phyloP scores from a whole-genome alignment of 2,113 vertebrate species.

The Hystrix brachyura region DNA sequence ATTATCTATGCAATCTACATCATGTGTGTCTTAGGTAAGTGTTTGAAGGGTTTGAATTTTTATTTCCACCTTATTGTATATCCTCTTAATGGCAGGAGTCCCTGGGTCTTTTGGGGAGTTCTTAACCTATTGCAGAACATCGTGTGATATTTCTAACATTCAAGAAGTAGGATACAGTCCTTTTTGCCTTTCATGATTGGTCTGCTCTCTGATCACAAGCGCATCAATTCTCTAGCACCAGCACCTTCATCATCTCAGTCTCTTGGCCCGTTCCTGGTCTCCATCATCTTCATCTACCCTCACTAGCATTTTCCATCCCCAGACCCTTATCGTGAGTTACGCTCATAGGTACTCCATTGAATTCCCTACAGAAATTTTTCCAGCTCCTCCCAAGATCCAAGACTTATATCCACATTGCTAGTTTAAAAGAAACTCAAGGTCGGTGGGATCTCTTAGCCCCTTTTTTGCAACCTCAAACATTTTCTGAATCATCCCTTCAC shows the following conservation, averaged over 20 bases:
- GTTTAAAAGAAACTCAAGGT: neutral
- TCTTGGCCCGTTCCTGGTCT: neutral
- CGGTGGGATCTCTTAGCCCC: neutral
- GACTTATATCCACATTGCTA: neutral
- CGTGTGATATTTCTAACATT: neutral
- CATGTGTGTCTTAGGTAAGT: neutral
- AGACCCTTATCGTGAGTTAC: neutral
- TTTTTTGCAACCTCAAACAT: neutral
- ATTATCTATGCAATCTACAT: neutral
- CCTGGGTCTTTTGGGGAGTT: neutral
- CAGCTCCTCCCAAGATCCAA: neutral
- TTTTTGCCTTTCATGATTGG: fast-evolving
- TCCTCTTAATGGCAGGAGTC: neutral
- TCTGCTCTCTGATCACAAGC: neutral
- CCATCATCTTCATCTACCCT: neutral
- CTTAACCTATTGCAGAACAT: neutral
- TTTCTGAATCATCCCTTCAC: neutral
- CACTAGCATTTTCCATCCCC: neutral
- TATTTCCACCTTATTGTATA: neutral
- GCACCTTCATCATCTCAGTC: neutral
- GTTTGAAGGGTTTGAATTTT: neutral
- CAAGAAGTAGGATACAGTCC: neutral
- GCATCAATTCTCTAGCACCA: neutral
- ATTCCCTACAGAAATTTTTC: neutral
- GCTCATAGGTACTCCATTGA: neutral